Percentiles rank a stretch among this genome's conserved stretches.
These are phyloP conservation scores for Channa maculata DNA, from an alignment of 2,113 vertebrate species.

Conservation along the genomic window DNA sequence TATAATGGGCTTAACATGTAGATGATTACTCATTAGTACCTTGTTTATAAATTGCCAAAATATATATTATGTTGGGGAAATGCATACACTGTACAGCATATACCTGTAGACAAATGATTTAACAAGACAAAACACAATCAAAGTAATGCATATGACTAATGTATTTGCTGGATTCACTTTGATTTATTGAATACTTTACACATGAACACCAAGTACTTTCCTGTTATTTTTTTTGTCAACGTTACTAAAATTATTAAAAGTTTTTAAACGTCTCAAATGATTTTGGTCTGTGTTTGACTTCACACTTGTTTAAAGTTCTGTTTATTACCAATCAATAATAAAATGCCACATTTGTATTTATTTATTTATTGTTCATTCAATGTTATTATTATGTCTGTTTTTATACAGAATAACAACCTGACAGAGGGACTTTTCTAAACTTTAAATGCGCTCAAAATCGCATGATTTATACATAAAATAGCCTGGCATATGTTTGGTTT, in stretches of 20 bases:
- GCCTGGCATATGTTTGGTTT: constrained; percentile 40
- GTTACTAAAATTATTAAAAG: constrained; percentile 66
- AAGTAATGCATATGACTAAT: constrained; percentile 46
- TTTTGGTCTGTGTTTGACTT: constrained; percentile 23
- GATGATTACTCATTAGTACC: constrained; percentile 49
- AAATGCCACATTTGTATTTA: not conserved
- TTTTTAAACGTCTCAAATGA: constrained; percentile 37
- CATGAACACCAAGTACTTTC: constrained; percentile 68
- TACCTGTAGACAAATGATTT: constrained; percentile 69
- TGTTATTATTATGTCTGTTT: not conserved
- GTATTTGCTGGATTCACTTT: constrained; percentile 62
- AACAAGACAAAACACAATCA: constrained; percentile 56
- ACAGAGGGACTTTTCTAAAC: not conserved
- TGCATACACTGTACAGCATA: constrained; percentile 54
- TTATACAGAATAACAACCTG: constrained; percentile 4
- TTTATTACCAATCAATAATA: not conserved
- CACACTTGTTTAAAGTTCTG: not conserved
- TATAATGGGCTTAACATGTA: constrained; percentile 46
- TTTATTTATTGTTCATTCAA: not conserved
- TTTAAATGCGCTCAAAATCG: constrained; percentile 26
- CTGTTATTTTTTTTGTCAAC: constrained; percentile 69
- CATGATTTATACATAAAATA: constrained; percentile 51
- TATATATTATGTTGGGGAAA: constrained; percentile 65
- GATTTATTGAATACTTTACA: constrained; percentile 66
- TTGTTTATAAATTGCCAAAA: constrained; percentile 70